Evolutionary conservation across 2,888 invertebrate species (phyloP), one percentile per base, ranked within the genome.

Genomic region (Eulithis prunata): DNA sequence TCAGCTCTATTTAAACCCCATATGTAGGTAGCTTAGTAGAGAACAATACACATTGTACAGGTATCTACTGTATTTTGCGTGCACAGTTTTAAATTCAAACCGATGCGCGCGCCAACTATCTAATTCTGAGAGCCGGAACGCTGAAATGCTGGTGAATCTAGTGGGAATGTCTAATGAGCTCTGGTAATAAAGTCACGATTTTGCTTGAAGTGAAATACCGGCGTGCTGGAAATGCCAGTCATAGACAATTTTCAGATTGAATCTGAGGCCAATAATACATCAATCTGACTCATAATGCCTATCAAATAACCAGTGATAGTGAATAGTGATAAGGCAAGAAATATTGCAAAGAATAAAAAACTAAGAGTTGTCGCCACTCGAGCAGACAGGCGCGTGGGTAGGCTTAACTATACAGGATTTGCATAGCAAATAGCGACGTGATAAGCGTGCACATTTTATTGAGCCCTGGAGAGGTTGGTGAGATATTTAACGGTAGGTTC

Each of bases 31-130:
- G 2, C 21, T 21, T 21, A 21, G 2, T 21, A 21, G 21, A 21
- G 1, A 21, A 21, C 21, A 21, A 21, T 2, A 21, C 2, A 21
- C 21, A 21, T 21, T 21, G 21, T 21, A 21, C 21, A 21, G 21
- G 21, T 21, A 21, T 2, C 21, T 21, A 21, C 21, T 21, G 21
- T 21, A 21, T 21, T 21, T 21, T 21, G 21, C 21, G 21, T 21
- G 21, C 21, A 21, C 1, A 21, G n/a, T 53, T 59, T 38, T 36
- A 21, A 21, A 53, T 63, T 38, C 38, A 58, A 62, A 58, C 47
- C 54, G 58, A 58, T 58, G 46, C 38, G 46, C 38, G 62, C 57
- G 32, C 55, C 57, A 62, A 57, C 53, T 53, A 63, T 47, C 21
- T 36, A 43, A 41, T 41, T 41, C 60, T 46, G 28, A 51, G 14